Evolutionary conservation across 2,888 invertebrate species (phyloP).

Genomic region (Magallana nippona): DNA sequence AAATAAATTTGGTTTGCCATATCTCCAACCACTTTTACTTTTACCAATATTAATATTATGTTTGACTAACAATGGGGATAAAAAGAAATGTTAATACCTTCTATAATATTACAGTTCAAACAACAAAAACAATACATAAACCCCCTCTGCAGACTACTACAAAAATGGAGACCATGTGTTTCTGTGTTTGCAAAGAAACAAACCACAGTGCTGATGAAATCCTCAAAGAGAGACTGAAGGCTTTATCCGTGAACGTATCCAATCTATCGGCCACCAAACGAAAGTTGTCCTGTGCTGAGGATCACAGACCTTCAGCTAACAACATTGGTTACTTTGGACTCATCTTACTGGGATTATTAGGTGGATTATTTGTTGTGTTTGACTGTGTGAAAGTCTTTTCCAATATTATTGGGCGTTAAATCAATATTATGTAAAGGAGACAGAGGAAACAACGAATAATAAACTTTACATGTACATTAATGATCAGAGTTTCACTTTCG

Average conservation of each 20-base stretch:
- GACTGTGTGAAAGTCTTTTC: not conserved
- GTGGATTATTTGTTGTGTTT: not conserved
- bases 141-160: not conserved
- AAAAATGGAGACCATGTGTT: not conserved
- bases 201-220: not conserved
- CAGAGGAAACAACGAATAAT: too few relatives aligned
- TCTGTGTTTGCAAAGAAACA: not conserved
- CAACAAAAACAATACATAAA: too few relatives aligned
- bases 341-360: not conserved
- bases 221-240: not conserved
- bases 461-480: too few relatives aligned
- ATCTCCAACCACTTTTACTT: too few relatives aligned
- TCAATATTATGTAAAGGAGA: too few relatives aligned
- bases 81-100: too few relatives aligned
- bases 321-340: not conserved
- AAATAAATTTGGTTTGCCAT: too few relatives aligned
- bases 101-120: too few relatives aligned
- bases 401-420: too few relatives aligned
- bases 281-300: not conserved
- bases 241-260: not conserved
- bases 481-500: too few relatives aligned
- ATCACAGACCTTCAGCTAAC: not conserved
- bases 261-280: not conserved
- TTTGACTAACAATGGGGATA: too few relatives aligned
- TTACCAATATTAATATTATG: too few relatives aligned